Evolutionary conservation across 2,113 vertebrate species (phyloP).

Genomic region (Acanthochromis polyacanthus): DNA sequence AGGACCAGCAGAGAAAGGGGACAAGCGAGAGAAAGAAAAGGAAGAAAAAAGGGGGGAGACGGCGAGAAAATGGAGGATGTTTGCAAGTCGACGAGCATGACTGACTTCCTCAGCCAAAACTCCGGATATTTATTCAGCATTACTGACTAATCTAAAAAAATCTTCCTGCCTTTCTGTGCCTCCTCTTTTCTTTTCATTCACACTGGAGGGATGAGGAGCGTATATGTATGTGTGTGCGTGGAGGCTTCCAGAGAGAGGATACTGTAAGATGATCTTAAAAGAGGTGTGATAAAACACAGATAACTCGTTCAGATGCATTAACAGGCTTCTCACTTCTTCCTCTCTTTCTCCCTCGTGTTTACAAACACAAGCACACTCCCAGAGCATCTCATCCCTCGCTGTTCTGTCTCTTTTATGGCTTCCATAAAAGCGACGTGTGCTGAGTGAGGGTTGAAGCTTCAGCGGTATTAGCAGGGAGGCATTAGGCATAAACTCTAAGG

Average conservation of each 20-base stretch:
- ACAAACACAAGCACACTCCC: constrained; percentile 43
- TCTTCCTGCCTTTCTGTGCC: constrained; percentile 60
- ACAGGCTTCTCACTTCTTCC: constrained; percentile 33
- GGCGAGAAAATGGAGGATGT: constrained; percentile 80
- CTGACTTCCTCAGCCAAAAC: constrained; percentile 79
- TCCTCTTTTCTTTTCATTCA: constrained; percentile 53
- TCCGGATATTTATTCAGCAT: constrained; percentile 85
- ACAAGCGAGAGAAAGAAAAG: constrained; percentile 45
- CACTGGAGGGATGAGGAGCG: constrained; percentile 21
- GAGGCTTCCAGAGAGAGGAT: constrained; percentile 7
- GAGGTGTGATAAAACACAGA: constrained; percentile 43
- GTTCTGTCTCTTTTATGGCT: constrained; percentile 65
- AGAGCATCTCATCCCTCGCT: constrained; percentile 54
- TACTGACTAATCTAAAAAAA: constrained; percentile 79
- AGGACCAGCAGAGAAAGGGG: constrained; percentile 57
- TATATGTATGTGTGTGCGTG: constrained; percentile 8
- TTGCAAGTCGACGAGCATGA: constrained; percentile 84
- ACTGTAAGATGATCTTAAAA: constrained; percentile 43
- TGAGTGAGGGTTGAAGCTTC: constrained; percentile 76
- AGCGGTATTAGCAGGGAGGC: constrained; percentile 78
- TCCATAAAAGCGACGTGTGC: constrained; percentile 80
- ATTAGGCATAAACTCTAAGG: constrained; percentile 89
- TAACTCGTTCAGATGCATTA: constrained; percentile 52
- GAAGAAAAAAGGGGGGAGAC: constrained; percentile 45
- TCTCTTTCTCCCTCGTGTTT: constrained; percentile 36